A percentile compares a stretch with the other conserved stretches of the same genome.
Conservation (phyloP, 1,140 invertebrate genomes). For the Neodiprion pinetum region DNA sequence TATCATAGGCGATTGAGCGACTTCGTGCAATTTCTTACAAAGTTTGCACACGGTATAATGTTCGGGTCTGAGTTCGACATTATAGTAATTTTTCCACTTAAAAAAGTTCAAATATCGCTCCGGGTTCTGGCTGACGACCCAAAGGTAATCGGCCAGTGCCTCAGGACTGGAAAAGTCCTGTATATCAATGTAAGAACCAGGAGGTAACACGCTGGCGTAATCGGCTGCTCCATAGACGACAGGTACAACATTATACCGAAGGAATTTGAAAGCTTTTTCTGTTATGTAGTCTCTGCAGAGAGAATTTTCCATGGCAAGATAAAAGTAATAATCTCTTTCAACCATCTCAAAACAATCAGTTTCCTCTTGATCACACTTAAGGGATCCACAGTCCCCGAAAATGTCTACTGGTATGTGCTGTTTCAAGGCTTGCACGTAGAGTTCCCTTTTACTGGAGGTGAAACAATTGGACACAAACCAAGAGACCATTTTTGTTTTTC, state of each 20-base stretch:
- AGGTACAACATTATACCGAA: slow-evolving; percentile 51
- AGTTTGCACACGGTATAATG: slow-evolving; percentile 46
- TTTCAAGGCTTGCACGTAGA: slow-evolving; percentile 61
- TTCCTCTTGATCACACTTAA: slow-evolving; percentile 45
- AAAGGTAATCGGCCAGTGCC: slow-evolving; percentile 46
- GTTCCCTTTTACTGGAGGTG: slow-evolving; percentile 58
- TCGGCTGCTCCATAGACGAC: slow-evolving; percentile 57
- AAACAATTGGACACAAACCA: slow-evolving; percentile 70
- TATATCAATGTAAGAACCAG: slow-evolving; percentile 53
- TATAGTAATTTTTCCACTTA: neutral
- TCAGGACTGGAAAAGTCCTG: slow-evolving; percentile 41
- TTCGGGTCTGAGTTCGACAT: slow-evolving; percentile 27
- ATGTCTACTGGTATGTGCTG: slow-evolving; percentile 67
- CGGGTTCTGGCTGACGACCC: neutral
- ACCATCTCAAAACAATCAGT: slow-evolving; percentile 49
- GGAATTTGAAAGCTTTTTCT: slow-evolving; percentile 62
- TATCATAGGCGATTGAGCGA: neutral
- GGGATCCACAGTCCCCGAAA: slow-evolving; percentile 67
- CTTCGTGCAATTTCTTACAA: slow-evolving; percentile 16
- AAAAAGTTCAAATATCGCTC: neutral
- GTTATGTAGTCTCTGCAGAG: slow-evolving; percentile 64
- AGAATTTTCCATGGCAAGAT: slow-evolving; percentile 70
- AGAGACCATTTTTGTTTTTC: slow-evolving; percentile 60
- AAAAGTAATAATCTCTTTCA: slow-evolving; percentile 65
- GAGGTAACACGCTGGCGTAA: slow-evolving; percentile 59